Conservation (phyloP, 2,797 vertebrate genomes). For the Sebastes cheni region DNA sequence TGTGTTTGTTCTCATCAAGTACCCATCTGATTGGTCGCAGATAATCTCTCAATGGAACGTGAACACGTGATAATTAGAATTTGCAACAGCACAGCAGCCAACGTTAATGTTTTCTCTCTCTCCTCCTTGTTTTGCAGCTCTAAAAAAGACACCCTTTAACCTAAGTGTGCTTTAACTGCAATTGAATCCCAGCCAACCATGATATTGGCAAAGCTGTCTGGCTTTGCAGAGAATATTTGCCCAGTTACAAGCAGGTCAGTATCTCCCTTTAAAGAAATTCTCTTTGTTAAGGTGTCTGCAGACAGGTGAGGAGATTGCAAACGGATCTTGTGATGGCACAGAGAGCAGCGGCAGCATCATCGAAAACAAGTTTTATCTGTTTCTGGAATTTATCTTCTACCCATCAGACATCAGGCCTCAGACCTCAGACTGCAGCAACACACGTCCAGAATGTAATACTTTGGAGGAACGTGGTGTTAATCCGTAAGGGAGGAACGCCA, state of each 20-base stretch:
- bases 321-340: slow-evolving; percentile 24
- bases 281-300: slow-evolving; percentile 60
- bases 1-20: slow-evolving; percentile 79
- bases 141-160: slow-evolving; percentile 68
- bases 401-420: slow-evolving; percentile 11
- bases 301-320: slow-evolving; percentile 51
- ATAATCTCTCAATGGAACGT: slow-evolving; percentile 77
- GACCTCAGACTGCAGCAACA: background rate
- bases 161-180: slow-evolving; percentile 70
- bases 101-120: slow-evolving; percentile 52
- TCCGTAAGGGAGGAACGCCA: background rate
- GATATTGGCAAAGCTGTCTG: slow-evolving; percentile 76
- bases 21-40: slow-evolving; percentile 69
- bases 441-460: slow-evolving; percentile 6
- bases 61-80: slow-evolving; percentile 76
- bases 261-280: slow-evolving; percentile 62
- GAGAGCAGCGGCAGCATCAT: background rate
- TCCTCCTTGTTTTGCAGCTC: slow-evolving; percentile 48
- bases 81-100: slow-evolving; percentile 61
- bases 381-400: slow-evolving; percentile 29
- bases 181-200: slow-evolving; percentile 74
- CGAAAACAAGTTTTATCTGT: background rate
- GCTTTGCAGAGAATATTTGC: slow-evolving; percentile 73
- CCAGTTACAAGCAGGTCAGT: slow-evolving; percentile 65
- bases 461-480: slow-evolving; percentile 17